Percentiles rank a stretch among this genome's conserved stretches.
Conservation (phyloP, 2,888 invertebrate species). For the Taenaris catops region DNA sequence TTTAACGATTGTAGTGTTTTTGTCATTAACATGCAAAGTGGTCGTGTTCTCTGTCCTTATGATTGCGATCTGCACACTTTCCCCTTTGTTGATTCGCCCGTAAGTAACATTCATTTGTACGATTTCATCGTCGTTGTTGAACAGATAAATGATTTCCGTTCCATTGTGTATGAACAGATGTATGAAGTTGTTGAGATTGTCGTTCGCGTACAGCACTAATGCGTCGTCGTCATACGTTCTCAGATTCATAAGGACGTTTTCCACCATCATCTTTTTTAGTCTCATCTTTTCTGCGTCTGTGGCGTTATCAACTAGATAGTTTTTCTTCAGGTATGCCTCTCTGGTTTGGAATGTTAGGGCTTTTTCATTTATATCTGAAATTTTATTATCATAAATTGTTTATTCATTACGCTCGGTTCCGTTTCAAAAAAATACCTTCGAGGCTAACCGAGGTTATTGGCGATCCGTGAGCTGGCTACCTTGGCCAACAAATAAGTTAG, state of each 20-base stretch:
- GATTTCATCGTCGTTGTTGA: slow-evolving; percentile 90
- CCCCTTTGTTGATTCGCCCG: slow-evolving; percentile 87
- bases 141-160: slow-evolving; percentile 89
- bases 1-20: slow-evolving; percentile 84
- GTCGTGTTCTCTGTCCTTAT: slow-evolving; percentile 86
- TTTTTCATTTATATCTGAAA: slow-evolving; percentile 92
- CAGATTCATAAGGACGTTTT: slow-evolving; percentile 92
- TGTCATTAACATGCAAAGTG: slow-evolving; percentile 90
- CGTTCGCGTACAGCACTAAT: slow-evolving; percentile 93
- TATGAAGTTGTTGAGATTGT: slow-evolving; percentile 95
- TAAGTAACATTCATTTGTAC: slow-evolving; percentile 88
- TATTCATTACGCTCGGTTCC: not conserved
- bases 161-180: slow-evolving; percentile 91
- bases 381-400: not conserved
- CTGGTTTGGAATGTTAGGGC: slow-evolving; percentile 92
- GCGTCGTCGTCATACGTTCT: slow-evolving; percentile 92
- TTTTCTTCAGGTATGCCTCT: slow-evolving; percentile 89
- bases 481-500: no score
- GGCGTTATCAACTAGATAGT: slow-evolving; percentile 84
- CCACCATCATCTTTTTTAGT: slow-evolving; percentile 86
- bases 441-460: no score
- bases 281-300: slow-evolving; percentile 82
- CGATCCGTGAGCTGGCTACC: no score
- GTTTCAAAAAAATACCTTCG: no score
- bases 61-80: slow-evolving; percentile 94